Percentiles rank a stretch among this genome's conserved stretches.
Conservation (phyloP, 53 echinoderm and acorn worm genomes). For the Holothuria leucospilota region DNA sequence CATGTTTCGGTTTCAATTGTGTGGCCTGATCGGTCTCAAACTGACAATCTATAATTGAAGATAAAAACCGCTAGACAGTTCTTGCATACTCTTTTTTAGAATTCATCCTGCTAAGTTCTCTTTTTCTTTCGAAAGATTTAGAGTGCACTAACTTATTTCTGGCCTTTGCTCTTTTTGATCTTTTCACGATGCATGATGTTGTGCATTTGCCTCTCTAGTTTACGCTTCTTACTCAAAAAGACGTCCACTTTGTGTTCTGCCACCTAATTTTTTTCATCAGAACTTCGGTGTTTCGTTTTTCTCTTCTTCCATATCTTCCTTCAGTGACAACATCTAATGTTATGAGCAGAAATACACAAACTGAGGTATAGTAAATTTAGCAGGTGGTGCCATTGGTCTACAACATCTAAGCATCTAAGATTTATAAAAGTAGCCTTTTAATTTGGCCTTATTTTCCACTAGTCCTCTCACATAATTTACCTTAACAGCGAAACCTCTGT, state of each 20-base stretch:
- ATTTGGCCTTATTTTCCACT: neutral
- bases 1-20: neutral
- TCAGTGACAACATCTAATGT: neutral
- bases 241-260: neutral
- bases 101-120: neutral
- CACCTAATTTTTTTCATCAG: conserved; percentile 11
- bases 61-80: neutral
- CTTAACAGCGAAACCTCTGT: neutral
- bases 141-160: conserved; percentile 22
- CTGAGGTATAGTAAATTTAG: neutral
- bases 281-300: neutral
- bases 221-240: conserved; percentile 3
- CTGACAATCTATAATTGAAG: neutral
- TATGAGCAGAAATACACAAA: neutral
- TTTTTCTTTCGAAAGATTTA: conserved; percentile 5
- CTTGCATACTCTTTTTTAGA: neutral
- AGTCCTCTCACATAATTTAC: neutral
- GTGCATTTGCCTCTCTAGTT: neutral
- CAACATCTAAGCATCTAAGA: neutral
- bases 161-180: conserved; percentile 19
- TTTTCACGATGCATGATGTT: neutral
- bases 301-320: neutral
- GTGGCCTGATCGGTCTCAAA: neutral
- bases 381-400: neutral
- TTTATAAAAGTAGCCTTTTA: neutral